These are phyloP conservation scores for Limenitis camilla DNA, from an alignment of 2,888 invertebrate genomes.

Conservation along the genomic window DNA sequence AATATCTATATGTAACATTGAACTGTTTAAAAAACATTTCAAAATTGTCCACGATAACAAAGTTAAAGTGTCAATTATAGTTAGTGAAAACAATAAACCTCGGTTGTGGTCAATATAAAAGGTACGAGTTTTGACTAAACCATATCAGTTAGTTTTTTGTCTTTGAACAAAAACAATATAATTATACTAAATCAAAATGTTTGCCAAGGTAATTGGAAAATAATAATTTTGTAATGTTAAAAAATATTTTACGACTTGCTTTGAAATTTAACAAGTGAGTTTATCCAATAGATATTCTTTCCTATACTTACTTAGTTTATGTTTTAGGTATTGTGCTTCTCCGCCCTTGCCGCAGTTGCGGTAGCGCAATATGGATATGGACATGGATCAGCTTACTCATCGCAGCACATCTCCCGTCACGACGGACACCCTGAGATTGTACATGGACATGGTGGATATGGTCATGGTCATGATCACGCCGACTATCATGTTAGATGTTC, in stretches of 20 bases:
- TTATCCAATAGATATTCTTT: not conserved
- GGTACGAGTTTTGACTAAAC: not conserved
- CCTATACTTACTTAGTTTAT: not conserved
- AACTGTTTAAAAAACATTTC: too few relatives aligned
- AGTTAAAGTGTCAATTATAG: not conserved
- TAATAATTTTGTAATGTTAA: not conserved
- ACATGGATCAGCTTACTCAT: constrained; percentile 52
- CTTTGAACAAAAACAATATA: not conserved
- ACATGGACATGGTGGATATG: constrained; percentile 33
- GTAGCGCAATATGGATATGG: constrained; percentile 30
- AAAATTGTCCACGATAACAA: too few relatives aligned
- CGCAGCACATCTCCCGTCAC: constrained; percentile 48
- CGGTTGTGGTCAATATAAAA: not conserved
- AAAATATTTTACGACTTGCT: too few relatives aligned
- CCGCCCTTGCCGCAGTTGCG: constrained; percentile 18
- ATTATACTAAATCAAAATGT: not conserved
- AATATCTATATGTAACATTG: too few relatives aligned
- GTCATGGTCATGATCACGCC: constrained; percentile 1
- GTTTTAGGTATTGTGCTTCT: constrained; percentile 24
- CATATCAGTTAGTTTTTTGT: not conserved
- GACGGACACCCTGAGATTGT: constrained; percentile 44
- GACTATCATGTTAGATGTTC: too few relatives aligned
- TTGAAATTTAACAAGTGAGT: not conserved
- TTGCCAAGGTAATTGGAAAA: constrained; percentile 3
- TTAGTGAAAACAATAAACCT: constrained; percentile 3